These are phyloP conservation scores for Drosophila malerkotliana DNA, from an alignment of 1,140 invertebrate genomes.

Conservation along the genomic window DNA sequence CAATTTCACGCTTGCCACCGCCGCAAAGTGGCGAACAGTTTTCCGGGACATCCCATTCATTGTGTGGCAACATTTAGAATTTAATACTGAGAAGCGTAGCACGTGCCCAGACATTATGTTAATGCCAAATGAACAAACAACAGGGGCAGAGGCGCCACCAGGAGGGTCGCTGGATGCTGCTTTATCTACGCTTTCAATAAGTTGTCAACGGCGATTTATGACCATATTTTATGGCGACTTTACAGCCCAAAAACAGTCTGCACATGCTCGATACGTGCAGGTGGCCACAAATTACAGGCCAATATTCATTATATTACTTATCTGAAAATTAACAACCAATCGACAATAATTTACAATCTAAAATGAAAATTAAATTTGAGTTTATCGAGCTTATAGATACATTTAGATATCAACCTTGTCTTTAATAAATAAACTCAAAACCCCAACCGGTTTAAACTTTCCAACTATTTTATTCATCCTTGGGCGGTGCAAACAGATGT, in stretches of 20 bases:
- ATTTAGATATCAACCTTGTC: neutral
- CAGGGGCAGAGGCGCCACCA: neutral
- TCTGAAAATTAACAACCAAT: neutral
- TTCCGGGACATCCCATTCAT: constrained; percentile 13
- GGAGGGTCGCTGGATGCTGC: constrained; percentile 24
- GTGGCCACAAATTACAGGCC: constrained; percentile 38
- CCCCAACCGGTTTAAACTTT: neutral
- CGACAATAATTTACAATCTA: neutral
- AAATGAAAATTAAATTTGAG: neutral
- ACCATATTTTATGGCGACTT: constrained; percentile 60
- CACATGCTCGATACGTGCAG: constrained; percentile 60
- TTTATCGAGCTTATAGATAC: neutral
- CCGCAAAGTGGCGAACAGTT: constrained; percentile 26
- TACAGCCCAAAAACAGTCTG: constrained; percentile 44
- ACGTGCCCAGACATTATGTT: constrained; percentile 52
- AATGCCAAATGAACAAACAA: constrained; percentile 47
- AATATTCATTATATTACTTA: neutral
- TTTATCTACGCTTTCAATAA: constrained; percentile 70
- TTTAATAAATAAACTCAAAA: neutral
- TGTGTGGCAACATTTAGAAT: constrained; percentile 46
- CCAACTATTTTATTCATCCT: neutral
- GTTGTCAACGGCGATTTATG: constrained; percentile 66
- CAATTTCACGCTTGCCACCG: constrained; percentile 68
- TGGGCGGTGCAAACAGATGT: neutral
- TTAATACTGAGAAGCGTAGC: constrained; percentile 35